phyloP scores from a whole-genome alignment of 2,888 invertebrate species.

The Polydrusus tereticollis region DNA sequence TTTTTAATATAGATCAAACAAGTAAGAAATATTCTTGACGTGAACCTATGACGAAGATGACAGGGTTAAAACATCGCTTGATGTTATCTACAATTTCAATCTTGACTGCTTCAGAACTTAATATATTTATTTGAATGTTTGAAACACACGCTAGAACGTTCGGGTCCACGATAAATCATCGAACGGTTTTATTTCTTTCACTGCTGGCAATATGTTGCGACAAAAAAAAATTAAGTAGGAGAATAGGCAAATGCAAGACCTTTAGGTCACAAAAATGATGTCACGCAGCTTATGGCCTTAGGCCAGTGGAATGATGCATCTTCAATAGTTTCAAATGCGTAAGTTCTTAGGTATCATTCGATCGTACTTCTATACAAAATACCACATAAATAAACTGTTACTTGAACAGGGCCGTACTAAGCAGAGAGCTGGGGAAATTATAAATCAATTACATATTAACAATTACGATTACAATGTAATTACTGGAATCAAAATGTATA shows the following conservation, averaged over 20 bases:
- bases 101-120: constrained; percentile 54
- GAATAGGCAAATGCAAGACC: constrained; percentile 32
- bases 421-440: too few relatives aligned
- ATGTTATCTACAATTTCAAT: constrained; percentile 53
- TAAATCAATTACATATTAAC: too few relatives aligned
- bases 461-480: too few relatives aligned
- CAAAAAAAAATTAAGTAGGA: constrained; percentile 25
- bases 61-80: constrained; percentile 53
- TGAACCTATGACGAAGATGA: constrained; percentile 49
- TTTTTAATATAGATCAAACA: constrained; percentile 49
- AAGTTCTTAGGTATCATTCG: constrained; percentile 4
- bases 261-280: constrained; percentile 32
- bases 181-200: constrained; percentile 35
- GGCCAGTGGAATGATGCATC: constrained; percentile 15
- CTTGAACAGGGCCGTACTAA: background rate
- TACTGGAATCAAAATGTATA: too few relatives aligned
- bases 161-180: constrained; percentile 37
- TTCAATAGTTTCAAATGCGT: constrained; percentile 25
- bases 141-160: constrained; percentile 54
- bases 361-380: background rate
- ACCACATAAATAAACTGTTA: constrained; percentile 3
- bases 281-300: constrained; percentile 18
- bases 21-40: constrained; percentile 42
- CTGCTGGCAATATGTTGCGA: constrained; percentile 27
- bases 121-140: constrained; percentile 57